Base-by-base conservation (phyloP, 1,140 invertebrate genomes). In the Theocolax elegans region DNA sequence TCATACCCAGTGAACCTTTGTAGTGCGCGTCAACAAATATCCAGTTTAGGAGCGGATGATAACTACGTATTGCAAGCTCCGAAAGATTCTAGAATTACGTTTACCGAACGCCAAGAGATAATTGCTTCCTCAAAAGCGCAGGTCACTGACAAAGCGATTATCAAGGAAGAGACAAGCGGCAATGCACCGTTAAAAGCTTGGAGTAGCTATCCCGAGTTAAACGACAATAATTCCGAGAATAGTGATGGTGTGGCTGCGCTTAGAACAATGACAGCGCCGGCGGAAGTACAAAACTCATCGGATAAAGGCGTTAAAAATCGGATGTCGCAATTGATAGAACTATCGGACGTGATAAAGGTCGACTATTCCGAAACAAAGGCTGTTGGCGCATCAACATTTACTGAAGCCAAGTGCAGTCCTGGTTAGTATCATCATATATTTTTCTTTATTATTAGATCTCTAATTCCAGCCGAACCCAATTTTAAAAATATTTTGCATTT, bases 1-100 rank as follows among this genome's bases (percentile, higher is more conserved):
- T 83, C 81, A 0, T 83, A 80, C 46, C 81, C 81, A 6, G 76
- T 77, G 15, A 81, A 82, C 73, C 78, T 82, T 0, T 63, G 58
- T 29, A 67, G 51, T 6, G 21, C 53, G 3, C 54, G 66, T 1
- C 58, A 67, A n/a, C 40, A 19, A 27, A 1, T 6, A 1, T 23
- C 35, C 0, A 31, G 25, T 44, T 3, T 19, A 1, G 21, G 1
- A 27, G 10, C 3, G 4, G 15, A 44, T 7, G 21, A n/a, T 1
- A 15, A 40, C 2, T 8, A 15, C 3, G 10, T 1, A 1, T 27
- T 15, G 3, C 6, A 17, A 46, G 1, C 2, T 0, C 12, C 27
- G 2, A 48, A 15, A 2, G 38, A 67, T 38, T n/a, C 9, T n/a
- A 40, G 15, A 17, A n/a, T 42, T 9, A 7, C 40, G 3, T 1